Percentiles rank a stretch among this genome's conserved stretches.
Conservation (phyloP, 2,113 vertebrate genomes). For the Sinocyclocheilus anophthalmus region DNA sequence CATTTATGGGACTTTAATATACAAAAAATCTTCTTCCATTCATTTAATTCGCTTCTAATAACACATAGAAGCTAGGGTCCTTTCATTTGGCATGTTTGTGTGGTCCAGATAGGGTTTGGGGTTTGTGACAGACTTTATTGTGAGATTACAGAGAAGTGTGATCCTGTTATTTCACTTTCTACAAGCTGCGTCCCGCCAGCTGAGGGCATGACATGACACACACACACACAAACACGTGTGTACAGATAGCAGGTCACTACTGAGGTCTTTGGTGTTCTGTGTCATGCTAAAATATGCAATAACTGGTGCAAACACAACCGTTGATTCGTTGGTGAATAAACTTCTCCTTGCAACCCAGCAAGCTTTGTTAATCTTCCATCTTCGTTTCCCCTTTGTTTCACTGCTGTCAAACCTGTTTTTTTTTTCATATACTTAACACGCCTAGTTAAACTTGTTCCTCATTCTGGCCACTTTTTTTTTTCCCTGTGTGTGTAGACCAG, state of each 20-base stretch:
- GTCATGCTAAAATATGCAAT: not conserved
- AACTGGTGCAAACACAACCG: not conserved
- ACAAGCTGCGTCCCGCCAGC: slow-evolving; percentile 27
- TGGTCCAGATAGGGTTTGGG: slow-evolving; percentile 14
- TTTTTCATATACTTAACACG: slow-evolving; percentile 7
- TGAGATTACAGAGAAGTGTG: slow-evolving; percentile 25
- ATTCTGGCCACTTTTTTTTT: slow-evolving; percentile 26
- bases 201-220: slow-evolving; percentile 1
- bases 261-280: not conserved
- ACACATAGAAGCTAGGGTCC: not conserved
- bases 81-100: not conserved
- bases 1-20: too few species aligned
- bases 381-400: slow-evolving; percentile 14
- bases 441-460: slow-evolving; percentile 49
- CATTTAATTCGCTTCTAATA: slow-evolving; percentile 1
- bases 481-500: slow-evolving; percentile 83
- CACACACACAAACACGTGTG: not conserved
- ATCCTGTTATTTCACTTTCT: slow-evolving; percentile 42
- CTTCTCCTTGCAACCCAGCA: not conserved
- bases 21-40: not conserved
- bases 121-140: slow-evolving; percentile 25
- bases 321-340: not conserved
- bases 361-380: not conserved
- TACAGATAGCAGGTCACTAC: not conserved
- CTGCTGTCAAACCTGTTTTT: slow-evolving; percentile 34